Evolutionary conservation across 2,888 invertebrate genomes (phyloP).

Genomic region (Timema cristinae): DNA sequence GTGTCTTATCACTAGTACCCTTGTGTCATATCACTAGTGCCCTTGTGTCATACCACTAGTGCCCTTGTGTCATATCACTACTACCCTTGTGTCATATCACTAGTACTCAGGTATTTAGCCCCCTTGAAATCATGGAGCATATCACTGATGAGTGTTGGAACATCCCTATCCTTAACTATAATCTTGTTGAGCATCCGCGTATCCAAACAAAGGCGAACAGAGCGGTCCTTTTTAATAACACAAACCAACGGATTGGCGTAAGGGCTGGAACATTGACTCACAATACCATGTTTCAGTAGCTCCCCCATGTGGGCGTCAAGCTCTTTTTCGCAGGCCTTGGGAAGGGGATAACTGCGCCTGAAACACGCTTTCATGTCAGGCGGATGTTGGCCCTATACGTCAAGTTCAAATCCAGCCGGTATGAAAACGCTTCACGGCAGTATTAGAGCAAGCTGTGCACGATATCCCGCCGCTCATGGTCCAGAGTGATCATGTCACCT

Average conservation of each 20-base stretch:
- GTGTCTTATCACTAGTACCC: no score
- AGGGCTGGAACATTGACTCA: not conserved
- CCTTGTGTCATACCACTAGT: no score
- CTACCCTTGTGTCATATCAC: no score
- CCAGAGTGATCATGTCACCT: no score
- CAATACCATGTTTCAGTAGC: not conserved
- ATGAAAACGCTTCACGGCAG: not conserved
- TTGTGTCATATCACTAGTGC: no score
- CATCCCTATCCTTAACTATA: slow-evolving; percentile 28
- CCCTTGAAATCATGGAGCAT: slow-evolving; percentile 22
- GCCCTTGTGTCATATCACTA: no score
- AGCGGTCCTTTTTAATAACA: slow-evolving; percentile 28
- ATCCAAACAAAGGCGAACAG: slow-evolving; percentile 21
- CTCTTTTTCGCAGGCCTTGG: not conserved
- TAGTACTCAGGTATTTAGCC: no score
- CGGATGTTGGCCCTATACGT: not conserved
- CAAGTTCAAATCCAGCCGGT: not conserved
- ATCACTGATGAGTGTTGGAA: slow-evolving; percentile 27
- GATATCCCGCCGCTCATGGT: not conserved
- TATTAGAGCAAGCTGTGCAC: not conserved
- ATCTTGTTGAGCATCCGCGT: slow-evolving; percentile 24
- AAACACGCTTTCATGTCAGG: not conserved
- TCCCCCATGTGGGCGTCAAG: not conserved
- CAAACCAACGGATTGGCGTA: no score
- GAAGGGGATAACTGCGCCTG: not conserved